phyloP scores from a whole-genome alignment of 2,888 invertebrate genomes.

The Agonopterix arenella region DNA sequence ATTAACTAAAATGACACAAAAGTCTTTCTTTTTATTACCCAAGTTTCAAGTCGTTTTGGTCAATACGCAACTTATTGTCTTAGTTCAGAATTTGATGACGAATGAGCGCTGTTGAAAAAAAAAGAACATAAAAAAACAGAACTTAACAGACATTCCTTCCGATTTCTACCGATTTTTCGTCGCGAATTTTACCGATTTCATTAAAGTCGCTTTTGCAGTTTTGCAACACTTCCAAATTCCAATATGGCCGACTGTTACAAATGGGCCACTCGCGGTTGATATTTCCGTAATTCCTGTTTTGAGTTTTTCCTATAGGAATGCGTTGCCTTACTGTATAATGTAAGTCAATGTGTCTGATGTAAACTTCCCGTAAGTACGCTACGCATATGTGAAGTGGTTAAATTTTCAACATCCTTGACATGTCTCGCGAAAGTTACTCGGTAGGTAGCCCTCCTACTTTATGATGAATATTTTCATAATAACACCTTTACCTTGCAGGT shows the following conservation, averaged over 20 bases:
- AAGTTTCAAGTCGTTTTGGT: no score
- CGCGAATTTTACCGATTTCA: no score
- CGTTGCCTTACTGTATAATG: constrained; percentile 63
- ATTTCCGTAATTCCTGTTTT: constrained; percentile 40
- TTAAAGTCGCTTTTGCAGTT: no score
- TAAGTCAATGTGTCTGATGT: constrained; percentile 61
- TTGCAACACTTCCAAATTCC: constrained; percentile 13
- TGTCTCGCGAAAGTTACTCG: constrained; percentile 49
- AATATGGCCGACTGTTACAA: constrained; percentile 63
- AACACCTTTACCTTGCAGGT: constrained; percentile 45
- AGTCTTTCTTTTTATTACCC: no score
- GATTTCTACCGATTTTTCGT: no score
- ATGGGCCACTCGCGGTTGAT: constrained; percentile 51
- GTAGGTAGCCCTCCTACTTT: constrained; percentile 17
- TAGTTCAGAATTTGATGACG: no score
- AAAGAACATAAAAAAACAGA: no score
- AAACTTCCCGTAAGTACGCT: constrained; percentile 55
- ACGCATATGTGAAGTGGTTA: constrained; percentile 8
- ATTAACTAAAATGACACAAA: no score
- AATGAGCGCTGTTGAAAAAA: no score
- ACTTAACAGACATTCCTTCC: no score
- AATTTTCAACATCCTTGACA: constrained; percentile 51
- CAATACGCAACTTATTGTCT: no score
- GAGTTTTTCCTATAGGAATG: constrained; percentile 30
- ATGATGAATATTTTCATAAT: constrained; percentile 2